Percentiles rank a stretch among this genome's conserved stretches.
These are phyloP conservation scores for Mellivora capensis DNA, from an alignment of 2,113 vertebrate genomes.

Conservation along the genomic window DNA sequence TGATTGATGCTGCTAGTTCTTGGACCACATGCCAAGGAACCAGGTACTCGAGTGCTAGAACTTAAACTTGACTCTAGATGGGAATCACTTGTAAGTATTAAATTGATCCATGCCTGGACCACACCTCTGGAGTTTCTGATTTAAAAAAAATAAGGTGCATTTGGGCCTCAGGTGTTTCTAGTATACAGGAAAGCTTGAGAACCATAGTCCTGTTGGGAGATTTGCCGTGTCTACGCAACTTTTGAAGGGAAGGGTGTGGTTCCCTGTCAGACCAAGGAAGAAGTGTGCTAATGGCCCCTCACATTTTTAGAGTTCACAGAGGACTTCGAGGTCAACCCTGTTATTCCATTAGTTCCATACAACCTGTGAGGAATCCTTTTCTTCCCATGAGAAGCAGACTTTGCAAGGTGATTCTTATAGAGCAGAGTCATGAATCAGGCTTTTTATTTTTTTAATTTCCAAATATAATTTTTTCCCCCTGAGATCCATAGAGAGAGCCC, in stretches of 20 bases:
- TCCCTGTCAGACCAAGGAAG: neutral
- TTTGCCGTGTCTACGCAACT: neutral
- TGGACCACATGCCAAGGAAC: no score
- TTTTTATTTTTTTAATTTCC: neutral
- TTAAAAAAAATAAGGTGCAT: no score
- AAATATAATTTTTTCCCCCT: neutral
- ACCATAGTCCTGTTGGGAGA: neutral
- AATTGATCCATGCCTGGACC: neutral
- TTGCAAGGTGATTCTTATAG: neutral
- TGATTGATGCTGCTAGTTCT: neutral
- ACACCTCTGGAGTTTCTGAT: neutral
- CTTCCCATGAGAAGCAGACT: neutral
- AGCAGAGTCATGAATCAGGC: neutral
- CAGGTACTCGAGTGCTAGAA: neutral
- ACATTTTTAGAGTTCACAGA: neutral
- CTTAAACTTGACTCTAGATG: neutral
- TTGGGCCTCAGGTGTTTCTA: neutral
- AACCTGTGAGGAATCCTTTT: neutral
- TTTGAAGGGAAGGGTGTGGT: neutral
- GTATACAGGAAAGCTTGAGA: neutral
- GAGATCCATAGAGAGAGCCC: neutral
- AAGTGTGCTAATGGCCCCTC: neutral
- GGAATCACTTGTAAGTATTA: neutral
- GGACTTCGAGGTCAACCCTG: neutral
- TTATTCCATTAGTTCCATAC: neutral